These are phyloP conservation scores for Paralichthys olivaceus DNA, from an alignment of 2,113 vertebrate species.

Conservation along the genomic window DNA sequence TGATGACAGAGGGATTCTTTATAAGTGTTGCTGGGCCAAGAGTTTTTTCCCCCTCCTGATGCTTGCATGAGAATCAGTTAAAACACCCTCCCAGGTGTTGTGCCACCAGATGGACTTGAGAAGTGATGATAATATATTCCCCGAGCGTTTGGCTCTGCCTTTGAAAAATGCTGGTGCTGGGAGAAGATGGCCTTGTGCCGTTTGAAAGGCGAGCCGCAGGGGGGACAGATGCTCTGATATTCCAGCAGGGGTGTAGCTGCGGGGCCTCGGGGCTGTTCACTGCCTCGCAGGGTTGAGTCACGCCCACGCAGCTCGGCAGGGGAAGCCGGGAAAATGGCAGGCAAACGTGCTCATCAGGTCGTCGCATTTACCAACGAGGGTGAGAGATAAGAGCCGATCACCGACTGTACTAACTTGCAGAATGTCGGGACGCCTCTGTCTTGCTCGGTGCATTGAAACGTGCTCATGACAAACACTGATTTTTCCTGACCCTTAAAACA, in stretches of 20 bases:
- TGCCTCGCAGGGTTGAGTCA: slow-evolving; percentile 60
- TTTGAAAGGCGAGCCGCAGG: slow-evolving; percentile 69
- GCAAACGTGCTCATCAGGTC: slow-evolving; percentile 24
- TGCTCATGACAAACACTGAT: too few relatives aligned
- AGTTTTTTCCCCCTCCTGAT: not conserved
- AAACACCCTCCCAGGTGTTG: slow-evolving; percentile 70
- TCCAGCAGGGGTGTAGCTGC: slow-evolving; percentile 64
- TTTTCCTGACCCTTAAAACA: too few relatives aligned
- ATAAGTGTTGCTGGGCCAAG: slow-evolving; percentile 16
- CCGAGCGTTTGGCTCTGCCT: slow-evolving; percentile 56
- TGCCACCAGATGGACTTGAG: slow-evolving; percentile 56
- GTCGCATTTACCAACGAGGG: slow-evolving; percentile 25
- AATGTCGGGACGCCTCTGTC: too few relatives aligned
- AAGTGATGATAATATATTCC: slow-evolving; percentile 70
- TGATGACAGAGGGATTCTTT: slow-evolving; percentile 24
- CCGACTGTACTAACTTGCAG: too few relatives aligned
- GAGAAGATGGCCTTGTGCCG: slow-evolving; percentile 63
- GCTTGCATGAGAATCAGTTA: not conserved
- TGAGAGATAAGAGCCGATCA: slow-evolving; percentile 38
- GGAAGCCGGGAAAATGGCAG: slow-evolving; percentile 42
- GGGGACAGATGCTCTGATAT: slow-evolving; percentile 71
- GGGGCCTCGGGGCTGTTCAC: slow-evolving; percentile 57
- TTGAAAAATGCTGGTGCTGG: slow-evolving; percentile 67
- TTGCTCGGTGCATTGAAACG: too few relatives aligned
- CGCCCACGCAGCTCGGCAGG: slow-evolving; percentile 59